Conservation (phyloP, 2,797 vertebrate species). For the Perodicticus potto region DNA sequence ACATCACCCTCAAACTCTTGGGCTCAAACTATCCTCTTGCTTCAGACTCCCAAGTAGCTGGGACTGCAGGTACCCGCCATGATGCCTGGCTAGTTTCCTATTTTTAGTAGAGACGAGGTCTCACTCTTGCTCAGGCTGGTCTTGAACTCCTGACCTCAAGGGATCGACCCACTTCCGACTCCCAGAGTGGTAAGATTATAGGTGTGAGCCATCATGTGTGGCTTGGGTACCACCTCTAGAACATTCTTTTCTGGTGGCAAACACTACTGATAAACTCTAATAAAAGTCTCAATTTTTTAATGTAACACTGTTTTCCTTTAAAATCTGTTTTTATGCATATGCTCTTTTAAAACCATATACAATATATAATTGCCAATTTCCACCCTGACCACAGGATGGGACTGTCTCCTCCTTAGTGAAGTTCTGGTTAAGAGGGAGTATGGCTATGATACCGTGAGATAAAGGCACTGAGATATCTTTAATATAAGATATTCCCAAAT, state of each 20-base stretch:
- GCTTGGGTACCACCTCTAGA: neutral
- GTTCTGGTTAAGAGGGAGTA: neutral
- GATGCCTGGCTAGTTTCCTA: no score
- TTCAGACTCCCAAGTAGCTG: no score
- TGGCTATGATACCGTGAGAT: conserved; percentile 1
- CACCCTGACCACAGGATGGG: neutral
- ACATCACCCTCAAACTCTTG: no score
- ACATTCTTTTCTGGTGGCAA: neutral
- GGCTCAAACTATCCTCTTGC: no score
- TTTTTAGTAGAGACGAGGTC: no score
- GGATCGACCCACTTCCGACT: no score
- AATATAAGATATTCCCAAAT: conserved; percentile 26
- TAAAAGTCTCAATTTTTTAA: neutral
- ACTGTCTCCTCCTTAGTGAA: neutral
- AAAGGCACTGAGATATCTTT: neutral
- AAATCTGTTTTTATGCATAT: neutral
- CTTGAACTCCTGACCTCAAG: no score
- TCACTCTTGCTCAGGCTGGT: no score
- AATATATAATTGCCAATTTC: neutral
- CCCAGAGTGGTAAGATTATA: no score
- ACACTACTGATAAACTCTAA: neutral
- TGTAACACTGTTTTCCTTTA: neutral
- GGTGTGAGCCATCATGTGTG: no score
- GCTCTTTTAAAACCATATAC: neutral
- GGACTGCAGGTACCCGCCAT: no score